Base-by-base conservation (phyloP, 2,888 invertebrate genomes). In the Stegana nigrithorax region DNA sequence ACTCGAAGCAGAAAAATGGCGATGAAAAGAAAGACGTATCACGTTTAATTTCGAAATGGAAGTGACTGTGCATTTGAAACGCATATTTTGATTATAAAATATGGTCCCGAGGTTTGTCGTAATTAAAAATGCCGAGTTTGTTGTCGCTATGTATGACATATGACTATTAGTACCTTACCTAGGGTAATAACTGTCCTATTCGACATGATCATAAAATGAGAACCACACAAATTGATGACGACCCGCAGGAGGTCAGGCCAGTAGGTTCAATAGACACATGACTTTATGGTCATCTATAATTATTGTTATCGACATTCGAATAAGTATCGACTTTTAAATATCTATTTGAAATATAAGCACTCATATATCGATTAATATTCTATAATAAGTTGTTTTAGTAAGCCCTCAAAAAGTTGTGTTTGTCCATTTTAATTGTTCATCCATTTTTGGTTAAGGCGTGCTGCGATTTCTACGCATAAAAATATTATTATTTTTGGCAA, bases 81-180 rank as follows among this genome's bases (percentile, higher is more conserved):
- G 80, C 83, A 83, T 83, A 83, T 83, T 83, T 83, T 80, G 77
- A 80, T 77, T 78, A 74, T 80, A 81, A 82, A 83, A 84, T 83
- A 84, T 84, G 83, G 83, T 84, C 83, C 83, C 83, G 81, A 83
- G 81, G 80, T 83, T 82, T 67, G 69, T 73, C 66, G 68, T 71
- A 47, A 51, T 36, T 60, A 25, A 32, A 39, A 57, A 42, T 57
- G 42, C 19, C 42, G 53, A 53, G 32, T 32, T 51, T 55, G 17
- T 25, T 12, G 10, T 36, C n/a, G 32, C 23, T n/a, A n/a, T n/a
- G n/a, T n/a, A n/a, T n/a, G n/a, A n/a, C n/a, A n/a, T n/a, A n/a
- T n/a, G n/a, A n/a, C n/a, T n/a, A n/a, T n/a, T n/a, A n/a, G n/a
- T n/a, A n/a, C n/a, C n/a, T n/a, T n/a, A n/a, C n/a, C n/a, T n/a